phyloP scores from a whole-genome alignment of 2,113 vertebrate genomes.

The Cavia aperea region DNA sequence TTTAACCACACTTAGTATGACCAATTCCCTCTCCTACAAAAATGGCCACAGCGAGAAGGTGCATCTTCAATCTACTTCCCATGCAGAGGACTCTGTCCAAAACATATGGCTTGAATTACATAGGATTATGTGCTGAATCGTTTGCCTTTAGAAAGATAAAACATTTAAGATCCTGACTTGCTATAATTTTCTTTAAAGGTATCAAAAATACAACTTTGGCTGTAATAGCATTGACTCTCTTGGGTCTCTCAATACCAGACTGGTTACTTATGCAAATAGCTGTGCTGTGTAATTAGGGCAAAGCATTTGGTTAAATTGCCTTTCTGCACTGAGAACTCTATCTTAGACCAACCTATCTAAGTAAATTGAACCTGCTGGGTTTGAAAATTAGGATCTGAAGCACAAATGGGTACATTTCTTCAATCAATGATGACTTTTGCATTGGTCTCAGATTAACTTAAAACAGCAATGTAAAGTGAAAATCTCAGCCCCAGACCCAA shows the following conservation, averaged over 20 bases:
- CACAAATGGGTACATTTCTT: slow-evolving; percentile 25
- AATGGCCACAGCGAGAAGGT: not conserved
- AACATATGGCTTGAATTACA: not conserved
- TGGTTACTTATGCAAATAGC: slow-evolving; percentile 58
- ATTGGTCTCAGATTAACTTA: not conserved
- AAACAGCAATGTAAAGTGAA: accelerated
- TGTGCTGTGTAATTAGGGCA: slow-evolving; percentile 54
- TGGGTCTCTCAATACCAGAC: slow-evolving; percentile 9
- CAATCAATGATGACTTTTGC: not conserved
- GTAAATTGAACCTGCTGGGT: slow-evolving; percentile 55
- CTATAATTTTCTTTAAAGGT: slow-evolving; percentile 22
- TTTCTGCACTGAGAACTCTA: slow-evolving; percentile 44
- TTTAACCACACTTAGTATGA: not conserved
- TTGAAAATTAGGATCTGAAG: slow-evolving; percentile 55
- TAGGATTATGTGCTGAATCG: not conserved
- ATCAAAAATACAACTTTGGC: slow-evolving; percentile 10
- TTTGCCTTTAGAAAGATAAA: not conserved
- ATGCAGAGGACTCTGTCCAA: not conserved
- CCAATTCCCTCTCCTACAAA: not conserved
- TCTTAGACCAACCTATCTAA: slow-evolving; percentile 55
- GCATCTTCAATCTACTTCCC: not conserved
- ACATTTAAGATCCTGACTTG: not conserved
- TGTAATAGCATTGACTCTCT: not conserved
- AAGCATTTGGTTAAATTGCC: slow-evolving; percentile 54
- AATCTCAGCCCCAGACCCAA: accelerated